Conservation (phyloP, 2,797 vertebrate genomes). For the Anableps anableps region DNA sequence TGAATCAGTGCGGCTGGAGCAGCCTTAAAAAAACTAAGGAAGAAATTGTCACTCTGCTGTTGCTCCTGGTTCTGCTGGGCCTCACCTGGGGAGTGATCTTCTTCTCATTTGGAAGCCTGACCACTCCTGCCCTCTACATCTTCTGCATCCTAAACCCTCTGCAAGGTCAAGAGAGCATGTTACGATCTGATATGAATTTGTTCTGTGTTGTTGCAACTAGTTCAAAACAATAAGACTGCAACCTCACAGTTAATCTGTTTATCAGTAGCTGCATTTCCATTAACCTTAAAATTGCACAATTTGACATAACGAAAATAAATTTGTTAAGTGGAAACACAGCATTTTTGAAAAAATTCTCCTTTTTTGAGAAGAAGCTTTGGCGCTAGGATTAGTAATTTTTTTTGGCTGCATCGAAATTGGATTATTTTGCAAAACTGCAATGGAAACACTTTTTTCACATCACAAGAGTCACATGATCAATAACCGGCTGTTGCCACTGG, state of each 20-base stretch:
- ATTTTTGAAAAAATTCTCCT: too few species aligned
- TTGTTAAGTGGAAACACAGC: too few species aligned
- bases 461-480: too few species aligned
- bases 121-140: conserved; percentile 69
- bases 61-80: conserved; percentile 79
- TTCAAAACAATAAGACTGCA: background rate
- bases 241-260: background rate
- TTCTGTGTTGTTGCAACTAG: background rate
- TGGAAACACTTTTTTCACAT: too few species aligned
- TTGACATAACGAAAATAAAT: too few species aligned
- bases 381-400: too few species aligned
- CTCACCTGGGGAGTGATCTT: conserved; percentile 79
- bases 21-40: conserved; percentile 45
- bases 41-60: conserved; percentile 63
- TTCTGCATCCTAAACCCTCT: conserved; percentile 83
- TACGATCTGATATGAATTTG: background rate
- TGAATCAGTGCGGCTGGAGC: conserved; percentile 13
- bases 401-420: too few species aligned
- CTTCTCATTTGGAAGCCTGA: conserved; percentile 61
- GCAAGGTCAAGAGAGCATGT: conserved; percentile 65
- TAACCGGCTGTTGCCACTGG: too few species aligned
- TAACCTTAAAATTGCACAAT: too few species aligned
- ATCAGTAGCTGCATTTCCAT: too few species aligned
- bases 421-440: too few species aligned
- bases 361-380: too few species aligned